Evolutionary conservation across 2,888 invertebrate species (phyloP).

Genomic region (Atherix ibis): DNA sequence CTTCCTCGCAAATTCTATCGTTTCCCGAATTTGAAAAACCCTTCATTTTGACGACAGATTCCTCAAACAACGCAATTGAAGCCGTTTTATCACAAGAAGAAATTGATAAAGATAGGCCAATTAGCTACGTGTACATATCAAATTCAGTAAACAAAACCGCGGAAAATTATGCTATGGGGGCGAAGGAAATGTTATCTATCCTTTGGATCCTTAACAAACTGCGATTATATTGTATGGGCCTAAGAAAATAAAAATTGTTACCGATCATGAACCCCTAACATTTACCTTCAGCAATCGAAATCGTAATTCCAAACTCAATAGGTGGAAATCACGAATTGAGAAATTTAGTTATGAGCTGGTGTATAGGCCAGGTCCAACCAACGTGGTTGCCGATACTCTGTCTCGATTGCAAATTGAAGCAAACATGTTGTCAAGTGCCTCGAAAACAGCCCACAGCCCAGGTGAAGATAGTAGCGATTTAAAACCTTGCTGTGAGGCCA

Average conservation of each 20-base stretch:
- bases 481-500: too few species aligned
- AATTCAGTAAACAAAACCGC: slow-evolving; percentile 3
- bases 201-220: slow-evolving; percentile 4
- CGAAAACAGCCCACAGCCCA: slow-evolving; percentile 1
- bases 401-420: not conserved
- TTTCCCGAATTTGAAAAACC: slow-evolving; percentile 3
- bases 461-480: too few species aligned
- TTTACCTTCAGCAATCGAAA: slow-evolving; percentile 2
- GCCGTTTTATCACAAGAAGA: slow-evolving; percentile 3
- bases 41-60: slow-evolving; percentile 1
- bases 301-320: slow-evolving; percentile 1
- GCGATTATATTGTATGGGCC: slow-evolving; percentile 1
- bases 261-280: slow-evolving; percentile 3
- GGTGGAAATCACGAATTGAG: slow-evolving; percentile 1
- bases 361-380: not conserved
- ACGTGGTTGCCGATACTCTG: not conserved
- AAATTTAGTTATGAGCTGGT: not conserved
- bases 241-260: slow-evolving; percentile 4
- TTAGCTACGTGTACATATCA: not conserved
- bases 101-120: slow-evolving; percentile 2
- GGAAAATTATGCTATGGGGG: slow-evolving; percentile 3
- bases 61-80: slow-evolving; percentile 1
- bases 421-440: not conserved
- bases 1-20: slow-evolving; percentile 2
- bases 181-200: slow-evolving; percentile 1